phyloP scores from a whole-genome alignment of 2,888 invertebrate genomes.

The Hypomecis punctinalis region DNA sequence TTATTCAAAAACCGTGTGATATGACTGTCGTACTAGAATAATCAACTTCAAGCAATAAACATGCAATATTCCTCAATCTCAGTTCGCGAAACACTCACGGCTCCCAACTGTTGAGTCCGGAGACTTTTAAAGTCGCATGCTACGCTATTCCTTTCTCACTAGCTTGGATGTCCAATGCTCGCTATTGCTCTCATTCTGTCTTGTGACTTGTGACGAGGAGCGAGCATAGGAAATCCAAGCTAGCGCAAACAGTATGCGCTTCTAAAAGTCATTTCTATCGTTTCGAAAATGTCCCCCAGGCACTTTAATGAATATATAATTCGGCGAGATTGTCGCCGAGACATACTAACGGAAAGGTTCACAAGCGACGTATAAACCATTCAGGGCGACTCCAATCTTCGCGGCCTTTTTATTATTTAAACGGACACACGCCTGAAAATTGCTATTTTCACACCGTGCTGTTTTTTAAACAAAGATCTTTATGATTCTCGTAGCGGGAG shows the following conservation, averaged over 20 bases:
- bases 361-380: constrained; percentile 83
- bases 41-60: constrained; percentile 33
- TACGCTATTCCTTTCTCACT: too few species aligned
- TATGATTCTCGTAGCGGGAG: neutral
- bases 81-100: constrained; percentile 42
- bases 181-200: too few species aligned
- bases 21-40: neutral
- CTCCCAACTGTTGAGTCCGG: constrained; percentile 56
- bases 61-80: constrained; percentile 30
- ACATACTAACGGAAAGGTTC: constrained; percentile 76
- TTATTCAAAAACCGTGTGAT: too few species aligned
- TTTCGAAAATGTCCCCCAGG: constrained; percentile 38
- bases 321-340: constrained; percentile 70
- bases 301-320: constrained; percentile 79
- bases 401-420: constrained; percentile 83
- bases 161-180: too few species aligned
- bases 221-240: too few species aligned
- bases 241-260: too few species aligned
- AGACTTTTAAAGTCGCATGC: too few species aligned
- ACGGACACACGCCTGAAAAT: constrained; percentile 74
- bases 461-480: neutral
- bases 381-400: constrained; percentile 80
- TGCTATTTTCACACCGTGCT: constrained; percentile 60
- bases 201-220: too few species aligned
- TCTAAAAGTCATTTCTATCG: too few species aligned